Evolutionary conservation across 53 echinoderm and acorn worm species (phyloP), one percentile per base, ranked within the genome.

Genomic region (Paracentrotus lividus): DNA sequence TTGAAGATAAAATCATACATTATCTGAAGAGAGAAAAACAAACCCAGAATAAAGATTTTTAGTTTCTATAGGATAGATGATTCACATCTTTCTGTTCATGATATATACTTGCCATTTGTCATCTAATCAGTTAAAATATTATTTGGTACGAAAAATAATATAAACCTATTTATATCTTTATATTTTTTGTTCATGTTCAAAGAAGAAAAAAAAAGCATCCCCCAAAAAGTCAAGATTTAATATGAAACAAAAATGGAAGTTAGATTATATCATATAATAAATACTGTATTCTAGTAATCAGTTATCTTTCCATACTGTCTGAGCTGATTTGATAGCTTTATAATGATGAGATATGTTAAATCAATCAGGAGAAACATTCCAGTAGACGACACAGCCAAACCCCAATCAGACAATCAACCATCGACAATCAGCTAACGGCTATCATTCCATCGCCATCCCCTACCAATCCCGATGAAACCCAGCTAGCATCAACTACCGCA

Each of bases 291-390:
- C 77, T 77, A 2, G 4, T 81, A 47, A 76, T 76, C 23, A 76
- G 76, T 76, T 76, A 76, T 18, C 42, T 76, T 76, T 76, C 76
- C n/a, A n/a, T 64, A 9, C 64, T 76, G 76, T n/a, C 0, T 2
- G 42, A 40, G 42, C 42, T 76, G 76, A 40, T n/a, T n/a, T 76
- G 76, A 76, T 76, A 76, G 38, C 4, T 36, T 7, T 76, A 16
- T 81, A n/a, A 44, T 81, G 81, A 81, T 81, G 24, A n/a, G 45
- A 45, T 81, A 47, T 47, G 81, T 45, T 81, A 81, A 26, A 7
- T 81, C 81, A 81, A 81, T 81, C 81, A 45, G 27, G 8, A 81
- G 8, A 81, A 24, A 34, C 81, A 81, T 81, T 81, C 81, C 81
- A 36, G 15, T 32, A 40, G 81, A 47, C 24, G 2, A 47, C 16